Base-by-base conservation (phyloP, 2,113 vertebrate species). In the Siniperca knerii region DNA sequence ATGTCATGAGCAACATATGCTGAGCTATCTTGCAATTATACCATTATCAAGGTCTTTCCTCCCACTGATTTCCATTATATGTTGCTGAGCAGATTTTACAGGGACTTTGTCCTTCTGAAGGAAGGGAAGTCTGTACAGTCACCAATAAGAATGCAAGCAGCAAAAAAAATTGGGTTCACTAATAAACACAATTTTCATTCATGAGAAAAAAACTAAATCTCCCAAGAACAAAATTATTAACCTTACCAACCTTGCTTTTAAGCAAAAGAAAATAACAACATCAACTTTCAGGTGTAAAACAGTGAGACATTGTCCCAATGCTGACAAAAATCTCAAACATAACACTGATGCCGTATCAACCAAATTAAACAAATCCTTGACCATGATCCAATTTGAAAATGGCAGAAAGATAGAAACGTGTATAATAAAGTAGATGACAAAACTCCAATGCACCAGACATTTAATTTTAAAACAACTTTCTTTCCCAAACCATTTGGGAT, bases 1-100 rank as follows among this genome's bases (percentile, higher is more conserved):
- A 90, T 92, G 89, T 89, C 92, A 92, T 87, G 84, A 90, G 87
- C 79, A 92, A 88, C 93, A 95, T 92, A 92, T 93, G 90, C 91
- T 81, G 83, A 89, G 92, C 82, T 79, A 90, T 93, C 84, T 81
- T 88, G 85, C 89, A 94, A 93, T 93, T 94, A 93, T 87, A 82
- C 79, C 60, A 93, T 90, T 92, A 95, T 93, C 92, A 90, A 88
- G 89, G 90, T 79, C 85, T 86, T 87, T 87, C 86, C 89, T 93
- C 75, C 84, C 70, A 78, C 70, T 81, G 83, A 89, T 84, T 94
- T 92, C 88, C 84, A 91, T 92, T 86, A 90, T 87, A 90, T 88
- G 85, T 84, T 80, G 73, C 90, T 67, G 48, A 79, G 85, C 40
- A 79, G 78, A 81, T 75, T 87, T 89, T 66, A 75, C 6, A 67